Base-by-base conservation (phyloP, 2,888 invertebrate genomes). In the Nomada goodeniana region DNA sequence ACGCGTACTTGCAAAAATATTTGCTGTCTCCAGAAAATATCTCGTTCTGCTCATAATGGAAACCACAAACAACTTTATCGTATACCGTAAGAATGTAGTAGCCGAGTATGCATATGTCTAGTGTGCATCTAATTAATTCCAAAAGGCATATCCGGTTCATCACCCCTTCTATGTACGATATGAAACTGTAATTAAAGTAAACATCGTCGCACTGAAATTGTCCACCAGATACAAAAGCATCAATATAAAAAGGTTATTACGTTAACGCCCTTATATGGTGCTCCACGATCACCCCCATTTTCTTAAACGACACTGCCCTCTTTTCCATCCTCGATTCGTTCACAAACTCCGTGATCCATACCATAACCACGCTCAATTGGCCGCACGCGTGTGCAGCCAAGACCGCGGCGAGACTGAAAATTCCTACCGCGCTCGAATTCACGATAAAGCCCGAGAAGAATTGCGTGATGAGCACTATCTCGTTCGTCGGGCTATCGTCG, bases 101-200 rank as follows among this genome's bases (percentile, higher is more conserved):
- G 9, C 84, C 74, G 15, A 84, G 50, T 1, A 77, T 4, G 57
- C 75, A 81, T 36, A 85, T 76, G 7, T 71, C 89, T 76, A 92
- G 70, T 0, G 91, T 91, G 57, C 91, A 91, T n/a, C 91, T 91
- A 10, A 91, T 36, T 50, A 92, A 85, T 84, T 92, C 92, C 15
- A 92, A 83, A 13, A 92, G 85, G 60, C 90, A 91, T 63, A 92
- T 87, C 52, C 86, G 85, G 61, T 86, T 90, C 53, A 91, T 77
- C 50, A 90, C 80, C 73, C 74, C 70, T 61, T 92, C 92, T 26
- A 91, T 89, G 10, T 82, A 76, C 0, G 85, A 76, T 29, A 91
- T 85, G 50, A 92, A 91, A 18, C 92, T 92, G 77, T 7, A 83
- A 88, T 64, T 4, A 69, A 67, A 52, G 0, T 85, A 53, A 60